phyloP scores from a whole-genome alignment of 1,140 invertebrate species.

The honey bee (Apis mellifera) region DNA sequence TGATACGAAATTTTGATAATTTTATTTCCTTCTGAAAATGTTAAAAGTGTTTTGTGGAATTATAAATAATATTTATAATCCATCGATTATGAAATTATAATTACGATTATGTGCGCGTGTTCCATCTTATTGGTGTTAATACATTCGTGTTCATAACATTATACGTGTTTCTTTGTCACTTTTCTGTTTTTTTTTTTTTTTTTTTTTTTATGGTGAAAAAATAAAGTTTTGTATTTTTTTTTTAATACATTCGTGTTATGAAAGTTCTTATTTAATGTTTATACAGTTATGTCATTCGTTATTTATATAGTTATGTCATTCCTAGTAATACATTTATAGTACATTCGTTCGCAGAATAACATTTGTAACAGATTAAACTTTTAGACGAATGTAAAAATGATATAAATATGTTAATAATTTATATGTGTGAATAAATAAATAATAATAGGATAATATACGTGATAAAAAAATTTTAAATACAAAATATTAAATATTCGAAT shows the following conservation, averaged over 20 bases:
- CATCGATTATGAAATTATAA: not conserved
- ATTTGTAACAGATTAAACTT: not conserved
- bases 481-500: not conserved
- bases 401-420: not conserved
- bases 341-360: not conserved
- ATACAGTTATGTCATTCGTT: not conserved
- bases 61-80: not conserved
- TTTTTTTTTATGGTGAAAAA: not conserved
- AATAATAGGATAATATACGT: not conserved
- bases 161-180: not conserved
- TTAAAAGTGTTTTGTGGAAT: constrained; percentile 5
- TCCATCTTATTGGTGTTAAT: too few relatives aligned
- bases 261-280: not conserved
- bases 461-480: not conserved
- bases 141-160: not conserved
- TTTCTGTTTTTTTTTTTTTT: not conserved
- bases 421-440: not conserved
- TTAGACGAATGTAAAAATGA: not conserved
- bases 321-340: too few relatives aligned
- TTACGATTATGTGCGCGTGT: too few relatives aligned
- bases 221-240: too few relatives aligned
- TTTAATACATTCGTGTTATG: not conserved
- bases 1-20: not conserved
- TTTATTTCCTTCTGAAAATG: not conserved
- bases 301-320: too few relatives aligned